Conservation (phyloP, 2,888 invertebrate species). For the Callyntrura guangdongensis region DNA sequence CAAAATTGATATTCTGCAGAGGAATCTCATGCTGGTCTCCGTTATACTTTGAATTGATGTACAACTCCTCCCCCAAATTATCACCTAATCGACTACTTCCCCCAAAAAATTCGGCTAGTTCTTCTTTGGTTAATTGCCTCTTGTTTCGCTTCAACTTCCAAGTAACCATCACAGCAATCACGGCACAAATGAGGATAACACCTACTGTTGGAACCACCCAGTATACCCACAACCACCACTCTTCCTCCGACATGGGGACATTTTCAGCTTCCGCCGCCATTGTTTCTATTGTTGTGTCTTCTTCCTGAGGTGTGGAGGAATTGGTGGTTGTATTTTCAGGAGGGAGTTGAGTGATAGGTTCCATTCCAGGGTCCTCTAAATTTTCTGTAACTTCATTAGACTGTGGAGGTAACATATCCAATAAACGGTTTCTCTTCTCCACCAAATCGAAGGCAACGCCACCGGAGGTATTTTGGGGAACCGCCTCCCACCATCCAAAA, state of each 20-base stretch:
- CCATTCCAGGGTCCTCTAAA: too few species aligned
- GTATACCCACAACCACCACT: neutral
- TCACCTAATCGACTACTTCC: neutral
- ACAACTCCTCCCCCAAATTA: constrained; percentile 26
- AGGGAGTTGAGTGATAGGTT: too few species aligned
- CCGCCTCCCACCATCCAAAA: constrained; percentile 29
- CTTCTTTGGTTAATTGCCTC: neutral
- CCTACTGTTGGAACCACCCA: neutral
- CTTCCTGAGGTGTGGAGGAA: too few species aligned
- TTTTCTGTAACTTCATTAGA: too few species aligned
- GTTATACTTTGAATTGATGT: constrained; percentile 36
- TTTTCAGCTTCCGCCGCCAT: neutral
- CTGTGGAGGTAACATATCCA: neutral
- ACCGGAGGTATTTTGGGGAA: neutral
- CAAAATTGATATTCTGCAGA: neutral
- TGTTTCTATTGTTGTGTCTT: neutral
- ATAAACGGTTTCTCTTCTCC: neutral
- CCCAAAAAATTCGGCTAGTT: neutral
- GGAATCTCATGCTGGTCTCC: neutral
- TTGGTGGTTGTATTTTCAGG: too few species aligned
- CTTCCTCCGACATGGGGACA: neutral
- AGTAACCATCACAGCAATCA: neutral
- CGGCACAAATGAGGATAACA: neutral
- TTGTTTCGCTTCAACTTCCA: neutral
- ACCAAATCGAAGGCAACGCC: neutral